Evolutionary conservation across 2,113 vertebrate genomes (phyloP), one percentile per base, ranked within the genome.

Genomic region (Corythoichthys intestinalis): DNA sequence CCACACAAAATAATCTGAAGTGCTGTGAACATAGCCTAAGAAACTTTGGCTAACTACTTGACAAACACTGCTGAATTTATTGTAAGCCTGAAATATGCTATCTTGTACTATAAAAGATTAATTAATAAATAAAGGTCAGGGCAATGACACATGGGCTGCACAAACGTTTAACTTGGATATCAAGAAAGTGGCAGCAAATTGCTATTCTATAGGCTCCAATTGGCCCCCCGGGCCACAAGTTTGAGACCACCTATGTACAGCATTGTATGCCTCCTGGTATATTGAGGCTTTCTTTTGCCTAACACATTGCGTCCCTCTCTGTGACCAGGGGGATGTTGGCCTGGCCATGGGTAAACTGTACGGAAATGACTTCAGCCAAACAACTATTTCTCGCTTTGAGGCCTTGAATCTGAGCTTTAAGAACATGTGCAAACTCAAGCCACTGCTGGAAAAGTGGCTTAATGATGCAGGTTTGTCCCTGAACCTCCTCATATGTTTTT

Each of bases 341-440:
- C 94, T 99, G 84, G 97, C 96, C 82, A 99, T 99, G 96, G 97
- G 97, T 84, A 99, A 99, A 92, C 94, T 99, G 73, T 99, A 99
- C 80, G 97, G 97, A 92, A 99, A 99, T 74, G 97, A 99, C 91
- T 99, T 99, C 91, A 99, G 97, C 93, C 97, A 99, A 92, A 99
- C 97, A 77, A 99, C 97, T 90, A 99, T 99, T 90, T 99, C 97
- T 92, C 96, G 97, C 91, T 99, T 99, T 84, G 97, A 99, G 95
- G 97, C 97, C 95, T 96, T 99, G 95, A 99, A 99, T 90, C 94
- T 99, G 92, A 99, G 97, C 94, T 99, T 99, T 95, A 99, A 99
- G 93, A 99, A 99, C 91, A 99, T 99, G 97, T 99, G 97, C 94
- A 99, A 99, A 91, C 94, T 99, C 85, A 99, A 99, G 91, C 97